Conservation (phyloP, 2,888 invertebrate species). For the Strigamia crassipes region DNA sequence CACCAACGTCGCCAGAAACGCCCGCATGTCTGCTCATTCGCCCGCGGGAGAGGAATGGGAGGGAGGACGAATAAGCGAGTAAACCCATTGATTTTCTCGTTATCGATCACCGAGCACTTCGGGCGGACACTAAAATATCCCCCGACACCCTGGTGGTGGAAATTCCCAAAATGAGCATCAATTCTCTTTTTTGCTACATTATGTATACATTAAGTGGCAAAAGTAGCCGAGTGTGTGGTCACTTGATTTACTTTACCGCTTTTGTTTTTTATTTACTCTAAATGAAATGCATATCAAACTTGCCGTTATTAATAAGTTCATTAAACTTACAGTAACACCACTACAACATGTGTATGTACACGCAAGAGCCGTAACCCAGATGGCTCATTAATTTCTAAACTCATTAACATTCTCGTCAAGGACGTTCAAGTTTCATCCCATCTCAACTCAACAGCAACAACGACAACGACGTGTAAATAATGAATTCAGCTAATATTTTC, state of each 20-base stretch:
- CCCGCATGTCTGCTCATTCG: slow-evolving; percentile 35
- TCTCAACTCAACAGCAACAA: background rate
- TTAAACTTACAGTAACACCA: background rate
- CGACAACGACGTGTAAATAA: background rate
- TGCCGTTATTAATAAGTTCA: background rate
- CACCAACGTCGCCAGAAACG: slow-evolving; percentile 24
- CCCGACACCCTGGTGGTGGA: slow-evolving; percentile 37
- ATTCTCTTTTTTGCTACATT: background rate
- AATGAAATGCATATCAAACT: background rate
- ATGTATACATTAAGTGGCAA: background rate
- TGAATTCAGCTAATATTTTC: slow-evolving; percentile 14
- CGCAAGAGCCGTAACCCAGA: background rate
- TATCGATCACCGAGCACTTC: slow-evolving; percentile 27
- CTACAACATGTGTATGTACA: slow-evolving; percentile 7
- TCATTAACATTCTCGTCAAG: slow-evolving; percentile 34
- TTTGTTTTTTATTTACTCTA: background rate
- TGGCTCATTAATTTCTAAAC: slow-evolving; percentile 28
- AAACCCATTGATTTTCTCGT: slow-evolving; percentile 38
- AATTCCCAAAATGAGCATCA: slow-evolving; percentile 35
- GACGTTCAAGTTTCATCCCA: slow-evolving; percentile 28
- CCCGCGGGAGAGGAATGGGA: slow-evolving; percentile 33
- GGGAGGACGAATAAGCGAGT: slow-evolving; percentile 10
- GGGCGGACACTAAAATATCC: slow-evolving; percentile 35
- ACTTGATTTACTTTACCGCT: background rate
- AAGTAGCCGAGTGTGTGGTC: background rate